Conservation (phyloP, 2,888 invertebrate species). For the Andrena camellia region DNA sequence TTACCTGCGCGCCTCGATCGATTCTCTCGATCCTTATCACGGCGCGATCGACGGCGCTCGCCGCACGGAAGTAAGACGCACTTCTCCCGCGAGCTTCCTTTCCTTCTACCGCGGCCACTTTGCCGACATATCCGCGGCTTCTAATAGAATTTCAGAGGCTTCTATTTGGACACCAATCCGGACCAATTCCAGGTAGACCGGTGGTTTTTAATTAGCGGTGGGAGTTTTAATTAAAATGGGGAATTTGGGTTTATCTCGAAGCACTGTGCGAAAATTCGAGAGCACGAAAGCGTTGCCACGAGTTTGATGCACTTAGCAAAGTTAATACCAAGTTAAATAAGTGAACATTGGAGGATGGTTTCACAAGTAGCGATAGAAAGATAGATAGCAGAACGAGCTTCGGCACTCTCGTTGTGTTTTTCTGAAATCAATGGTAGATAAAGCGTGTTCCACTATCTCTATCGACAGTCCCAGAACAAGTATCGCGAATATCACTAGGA, state of each 20-base stretch:
- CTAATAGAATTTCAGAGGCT: no score
- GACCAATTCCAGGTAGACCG: no score
- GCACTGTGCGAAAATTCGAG: no score
- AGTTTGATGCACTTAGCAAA: not conserved
- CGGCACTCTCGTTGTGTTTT: not conserved
- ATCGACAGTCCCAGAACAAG: not conserved
- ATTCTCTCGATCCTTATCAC: constrained; percentile 64
- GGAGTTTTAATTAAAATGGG: no score
- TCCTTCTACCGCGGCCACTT: not conserved
- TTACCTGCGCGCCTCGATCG: constrained; percentile 67
- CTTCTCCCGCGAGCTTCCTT: not conserved
- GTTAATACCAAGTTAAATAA: constrained; percentile 29
- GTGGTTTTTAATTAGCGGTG: no score
- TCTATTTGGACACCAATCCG: no score
- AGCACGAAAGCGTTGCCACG: no score
- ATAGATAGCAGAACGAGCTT: constrained; percentile 34
- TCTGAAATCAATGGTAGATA: constrained; percentile 7
- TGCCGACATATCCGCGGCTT: no score
- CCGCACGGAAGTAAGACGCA: constrained; percentile 18
- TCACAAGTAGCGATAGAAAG: constrained; percentile 17
- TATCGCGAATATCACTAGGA: not conserved
- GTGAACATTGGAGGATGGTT: constrained; percentile 13
- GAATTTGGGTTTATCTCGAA: no score
- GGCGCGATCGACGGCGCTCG: constrained; percentile 24
- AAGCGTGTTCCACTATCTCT: not conserved